These are phyloP conservation scores for Bucorvus abyssinicus DNA, from an alignment of 2,797 vertebrate genomes.

Conservation along the genomic window DNA sequence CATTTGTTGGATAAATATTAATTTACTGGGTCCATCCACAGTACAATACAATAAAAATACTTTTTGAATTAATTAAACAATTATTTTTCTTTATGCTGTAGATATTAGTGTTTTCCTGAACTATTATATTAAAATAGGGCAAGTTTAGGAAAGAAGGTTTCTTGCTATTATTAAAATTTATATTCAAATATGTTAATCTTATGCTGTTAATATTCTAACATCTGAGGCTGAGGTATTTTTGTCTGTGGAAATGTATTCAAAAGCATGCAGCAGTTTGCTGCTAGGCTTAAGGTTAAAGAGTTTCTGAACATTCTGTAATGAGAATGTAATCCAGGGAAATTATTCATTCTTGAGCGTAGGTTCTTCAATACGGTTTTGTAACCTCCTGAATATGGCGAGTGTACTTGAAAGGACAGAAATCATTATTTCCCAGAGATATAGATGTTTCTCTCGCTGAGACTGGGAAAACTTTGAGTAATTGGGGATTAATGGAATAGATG, in stretches of 20 bases:
- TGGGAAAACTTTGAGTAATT: conserved; percentile 42
- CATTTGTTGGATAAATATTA: background rate
- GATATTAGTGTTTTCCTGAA: background rate
- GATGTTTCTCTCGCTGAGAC: conserved; percentile 14
- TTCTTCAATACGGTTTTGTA: conserved; percentile 51
- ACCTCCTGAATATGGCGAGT: conserved; percentile 29
- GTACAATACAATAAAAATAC: background rate
- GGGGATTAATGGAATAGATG: conserved; percentile 21
- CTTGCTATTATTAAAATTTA: background rate
- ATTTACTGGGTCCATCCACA: background rate
- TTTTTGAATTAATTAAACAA: background rate
- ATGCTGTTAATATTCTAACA: conserved; percentile 33
- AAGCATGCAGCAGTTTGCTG: conserved; percentile 39
- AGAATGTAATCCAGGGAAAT: conserved; percentile 66
- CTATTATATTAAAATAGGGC: background rate
- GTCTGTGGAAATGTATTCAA: conserved; percentile 57
- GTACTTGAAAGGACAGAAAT: conserved; percentile 49
- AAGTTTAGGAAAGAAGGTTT: background rate
- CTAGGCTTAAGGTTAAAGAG: conserved; percentile 52
- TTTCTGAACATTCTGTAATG: conserved; percentile 57
- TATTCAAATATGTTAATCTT: conserved; percentile 15
- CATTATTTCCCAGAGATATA: conserved; percentile 31
- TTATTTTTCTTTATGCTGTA: background rate
- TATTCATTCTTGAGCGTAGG: conserved; percentile 29
- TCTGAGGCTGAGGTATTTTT: conserved; percentile 11